phyloP scores from a whole-genome alignment of 1,140 invertebrate species.

The Sipha flava region DNA sequence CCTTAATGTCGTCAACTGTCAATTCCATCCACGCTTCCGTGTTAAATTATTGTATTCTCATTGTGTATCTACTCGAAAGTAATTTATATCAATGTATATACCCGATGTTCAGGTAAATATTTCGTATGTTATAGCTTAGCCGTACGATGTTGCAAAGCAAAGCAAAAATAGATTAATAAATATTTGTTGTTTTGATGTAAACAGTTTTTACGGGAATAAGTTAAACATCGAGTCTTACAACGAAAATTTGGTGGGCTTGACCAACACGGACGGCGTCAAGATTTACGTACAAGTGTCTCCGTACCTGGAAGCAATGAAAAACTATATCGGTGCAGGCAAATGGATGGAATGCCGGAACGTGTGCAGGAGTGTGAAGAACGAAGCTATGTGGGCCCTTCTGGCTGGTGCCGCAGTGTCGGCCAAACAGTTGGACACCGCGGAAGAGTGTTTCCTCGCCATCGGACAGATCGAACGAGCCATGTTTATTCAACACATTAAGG shows the following conservation, averaged over 20 bases:
- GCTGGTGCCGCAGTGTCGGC: slow-evolving; percentile 75
- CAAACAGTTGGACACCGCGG: slow-evolving; percentile 71
- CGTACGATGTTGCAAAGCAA: no score
- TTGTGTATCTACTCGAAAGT: no score
- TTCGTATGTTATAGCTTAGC: no score
- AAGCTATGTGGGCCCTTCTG: slow-evolving; percentile 79
- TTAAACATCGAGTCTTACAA: not conserved
- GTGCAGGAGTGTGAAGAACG: slow-evolving; percentile 66
- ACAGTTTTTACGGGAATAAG: slow-evolving; percentile 9
- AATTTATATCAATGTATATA: no score
- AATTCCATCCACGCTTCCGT: no score
- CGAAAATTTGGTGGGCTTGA: slow-evolving; percentile 46
- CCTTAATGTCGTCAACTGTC: no score
- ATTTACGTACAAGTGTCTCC: slow-evolving; percentile 57
- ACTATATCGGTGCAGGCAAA: slow-evolving; percentile 62
- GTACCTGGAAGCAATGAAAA: slow-evolving; percentile 61
- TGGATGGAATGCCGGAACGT: slow-evolving; percentile 71
- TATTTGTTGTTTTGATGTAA: no score
- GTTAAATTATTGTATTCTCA: no score
- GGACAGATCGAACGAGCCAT: slow-evolving; percentile 84
- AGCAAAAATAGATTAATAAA: no score
- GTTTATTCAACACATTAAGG: slow-evolving; percentile 77
- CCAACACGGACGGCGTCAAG: slow-evolving; percentile 53
- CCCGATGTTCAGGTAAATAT: no score
- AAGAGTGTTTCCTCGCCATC: slow-evolving; percentile 89